Evolutionary conservation across 2,797 vertebrate species (phyloP), one percentile per base, ranked within the genome.

Genomic region (Serranus cabrilla): DNA sequence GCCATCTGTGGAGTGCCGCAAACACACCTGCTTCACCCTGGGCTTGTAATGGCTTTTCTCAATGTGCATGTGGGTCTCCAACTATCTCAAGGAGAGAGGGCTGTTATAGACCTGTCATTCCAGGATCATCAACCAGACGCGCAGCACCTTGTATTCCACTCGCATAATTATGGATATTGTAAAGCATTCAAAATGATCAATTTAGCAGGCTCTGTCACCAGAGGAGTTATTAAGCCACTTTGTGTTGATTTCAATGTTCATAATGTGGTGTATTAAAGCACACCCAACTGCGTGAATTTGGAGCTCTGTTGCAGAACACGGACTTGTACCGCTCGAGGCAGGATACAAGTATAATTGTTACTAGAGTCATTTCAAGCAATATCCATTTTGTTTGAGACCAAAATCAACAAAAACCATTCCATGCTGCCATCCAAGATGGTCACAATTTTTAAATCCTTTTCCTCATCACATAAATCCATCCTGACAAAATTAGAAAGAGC

Each of bases 21-120:
- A 90, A 94, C 94, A 93, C 94, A 95, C 94, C 95, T 95, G 95
- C 93, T 92, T 90, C 89, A 87, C 89, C 89, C 92, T 88, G 87
- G 80, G 92, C 88, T 78, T 84, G 87, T 94, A 95, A 95, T 92
- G 92, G 91, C 91, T 94, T 95, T 95, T 93, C 94, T 93, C 90
- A 83, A 94, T 93, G 93, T 94, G 93, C 90, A 85, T 81, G 82
- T 81, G 90, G 89, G 84, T 91, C 91, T 87, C 50, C 71, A 17
- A 89, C 84, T 87, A 88, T 89, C 83, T 92, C 71, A 82, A 92
- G 88, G 87, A 92, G 90, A 80, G 83, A 70, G 76, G 84, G 89
- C 87, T 91, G 91, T 92, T 91, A 90, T 76, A 89, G 89, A 89
- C 88, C 89, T 92, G 92, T 93, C 93, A 93, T 86, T 85, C 79